Base-by-base conservation (phyloP, 2,888 invertebrate genomes). In the Halocaridina rubra region DNA sequence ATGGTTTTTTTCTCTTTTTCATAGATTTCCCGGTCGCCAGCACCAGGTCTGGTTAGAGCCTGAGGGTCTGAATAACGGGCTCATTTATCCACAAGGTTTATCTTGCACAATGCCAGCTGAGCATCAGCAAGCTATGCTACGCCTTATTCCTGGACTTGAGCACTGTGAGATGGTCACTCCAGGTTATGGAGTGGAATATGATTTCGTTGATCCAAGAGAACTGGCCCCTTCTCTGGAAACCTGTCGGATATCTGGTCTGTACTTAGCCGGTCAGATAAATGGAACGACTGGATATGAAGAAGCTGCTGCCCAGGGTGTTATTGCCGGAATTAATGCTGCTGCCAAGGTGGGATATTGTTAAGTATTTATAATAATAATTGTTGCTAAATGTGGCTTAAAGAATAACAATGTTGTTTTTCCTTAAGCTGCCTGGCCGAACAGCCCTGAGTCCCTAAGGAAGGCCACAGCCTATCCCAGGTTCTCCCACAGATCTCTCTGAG, bases 271-370 rank as follows among this genome's bases (percentile, higher is more conserved):
- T 0, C 97, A 97, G 91, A 96, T 97, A 86, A 97, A 97, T 91
- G 97, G 97, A 3, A 96, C 96, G 0, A 96, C 96, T 0, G 96
- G 97, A 0, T 97, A 97, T 90, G 97, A 97, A 91, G 97, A 97
- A 91, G 97, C 97, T 8, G 97, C 97, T 0, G 94, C 95, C 0
- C 97, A 97, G 91, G 97, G 97, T 16, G 92, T 97, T 57, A 90
- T 97, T 32, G 97, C 97, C 16, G 97, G 97, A 5, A 93, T 94
- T 61, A 96, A 96, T 91, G 95, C 95, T 30, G 94, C 94, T 5
- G 93, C 93, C 67, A 92, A 92, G 90, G 93, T 93, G 53, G n/a
- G n/a, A n/a, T n/a, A n/a, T n/a, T n/a, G n/a, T n/a, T n/a, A n/a
- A n/a, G n/a, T n/a, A n/a, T n/a, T n/a, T n/a, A n/a, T n/a, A n/a